Evolutionary conservation across 2,113 vertebrate species (phyloP), one percentile per base, ranked within the genome.

Genomic region (Pangasianodon hypophthalmus): DNA sequence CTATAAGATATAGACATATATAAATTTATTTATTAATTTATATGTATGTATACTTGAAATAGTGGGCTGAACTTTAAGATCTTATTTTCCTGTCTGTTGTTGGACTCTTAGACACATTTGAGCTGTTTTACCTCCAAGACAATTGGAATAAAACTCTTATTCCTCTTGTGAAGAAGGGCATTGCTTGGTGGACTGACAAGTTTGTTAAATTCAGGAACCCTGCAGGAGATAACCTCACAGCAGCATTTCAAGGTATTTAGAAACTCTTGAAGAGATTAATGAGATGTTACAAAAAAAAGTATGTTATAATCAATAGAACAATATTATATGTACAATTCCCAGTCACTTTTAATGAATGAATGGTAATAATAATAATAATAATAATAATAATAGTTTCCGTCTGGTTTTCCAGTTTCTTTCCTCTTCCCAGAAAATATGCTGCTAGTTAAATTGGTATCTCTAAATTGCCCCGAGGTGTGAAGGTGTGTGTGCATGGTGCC

Each of bases 101-200:
- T 81, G 50, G 5, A 7, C 81, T 67, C 54, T n/a, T 96, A 96
- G 98, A 99, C 95, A 97, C 97, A n/a, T 90, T 99, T 93, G 92
- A 95, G 64, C 95, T 99, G 79, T 97, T 93, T 93, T 94, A 96
- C 56, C 69, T 97, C 44, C 94, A 97, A 24, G 77, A 90, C 89
- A 97, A 96, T 71, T 96, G 94, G 85, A 96, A 94, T 85, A 91
- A 26, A 84, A 95, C 46, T 21, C 3, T 10, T 2, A 95, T 99
- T 93, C 0, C 86, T 88, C 94, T 99, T 93, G 94, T 94, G 56
- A 99, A 97, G 92, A 98, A 96, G 92, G 98, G 97, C 64, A 99
- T 99, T 88, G 98, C 98, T 0, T 99, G 98, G 98, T 99, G 98
- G 98, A 99, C 98, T 85, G 98, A 99, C 95, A 99, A 99, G 94